Evolutionary conservation across 2,888 invertebrate genomes (phyloP).

Genomic region (Eupithecia subumbrata): DNA sequence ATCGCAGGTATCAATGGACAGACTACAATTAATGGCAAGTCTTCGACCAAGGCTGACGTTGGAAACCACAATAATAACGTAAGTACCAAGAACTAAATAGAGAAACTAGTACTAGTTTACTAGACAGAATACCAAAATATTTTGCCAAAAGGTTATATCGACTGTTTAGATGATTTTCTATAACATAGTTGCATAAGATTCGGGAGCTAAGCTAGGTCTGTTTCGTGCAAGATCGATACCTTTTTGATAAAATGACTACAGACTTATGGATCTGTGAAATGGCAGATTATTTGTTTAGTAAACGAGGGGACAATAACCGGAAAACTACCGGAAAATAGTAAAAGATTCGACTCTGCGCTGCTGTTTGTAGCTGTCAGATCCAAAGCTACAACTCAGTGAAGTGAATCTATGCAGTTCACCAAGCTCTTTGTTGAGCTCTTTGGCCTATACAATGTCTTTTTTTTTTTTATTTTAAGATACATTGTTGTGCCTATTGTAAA

Average conservation of each 20-base stretch:
- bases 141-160: no score
- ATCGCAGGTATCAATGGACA: slow-evolving; percentile 17
- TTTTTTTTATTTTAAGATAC: neutral
- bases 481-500: neutral
- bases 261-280: neutral
- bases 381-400: neutral
- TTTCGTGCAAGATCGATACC: neutral
- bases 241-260: neutral
- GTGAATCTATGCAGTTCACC: neutral
- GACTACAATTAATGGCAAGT: slow-evolving; percentile 17
- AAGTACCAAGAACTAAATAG: slow-evolving; percentile 1
- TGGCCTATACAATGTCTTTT: neutral
- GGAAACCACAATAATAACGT: slow-evolving; percentile 27
- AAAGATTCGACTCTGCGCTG: neutral
- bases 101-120: neutral
- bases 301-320: neutral
- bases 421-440: neutral
- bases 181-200: no score
- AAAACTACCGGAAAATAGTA: neutral
- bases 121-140: no score
- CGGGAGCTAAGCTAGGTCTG: neutral
- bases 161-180: no score
- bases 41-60: slow-evolving; percentile 4
- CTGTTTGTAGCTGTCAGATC: neutral
- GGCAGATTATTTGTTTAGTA: neutral